phyloP scores from a whole-genome alignment of 2,797 vertebrate genomes.

The Eospalax fontanierii region DNA sequence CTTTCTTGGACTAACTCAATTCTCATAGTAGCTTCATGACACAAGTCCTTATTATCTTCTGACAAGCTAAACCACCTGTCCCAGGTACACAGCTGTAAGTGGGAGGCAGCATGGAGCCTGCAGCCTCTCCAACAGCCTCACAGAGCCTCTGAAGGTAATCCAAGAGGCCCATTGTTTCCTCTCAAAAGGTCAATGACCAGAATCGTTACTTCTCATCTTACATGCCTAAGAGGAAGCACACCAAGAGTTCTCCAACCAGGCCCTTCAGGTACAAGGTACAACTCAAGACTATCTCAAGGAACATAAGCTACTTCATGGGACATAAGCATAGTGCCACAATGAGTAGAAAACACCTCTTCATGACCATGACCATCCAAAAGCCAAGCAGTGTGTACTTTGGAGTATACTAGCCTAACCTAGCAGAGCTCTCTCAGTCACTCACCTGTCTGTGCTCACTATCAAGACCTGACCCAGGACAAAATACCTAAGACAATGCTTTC shows the following conservation, averaged over 20 bases:
- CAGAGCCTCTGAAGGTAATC: neutral
- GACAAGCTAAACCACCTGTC: neutral
- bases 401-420: neutral
- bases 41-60: rapidly evolving
- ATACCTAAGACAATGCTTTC: neutral
- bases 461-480: neutral
- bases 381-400: rapidly evolving
- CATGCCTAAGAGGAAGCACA: neutral
- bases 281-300: no score
- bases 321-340: neutral
- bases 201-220: neutral
- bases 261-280: neutral
- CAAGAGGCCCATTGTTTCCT: neutral
- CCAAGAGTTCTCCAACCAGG: rapidly evolving
- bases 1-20: no score
- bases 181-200: rapidly evolving
- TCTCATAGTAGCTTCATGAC: neutral
- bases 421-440: neutral
- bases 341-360: neutral
- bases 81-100: rapidly evolving
- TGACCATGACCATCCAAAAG: rapidly evolving
- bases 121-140: neutral
- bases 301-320: neutral
- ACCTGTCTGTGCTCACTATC: neutral
- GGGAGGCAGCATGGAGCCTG: neutral